phyloP scores from a whole-genome alignment of 2,113 vertebrate species.

The Myocastor coypus region DNA sequence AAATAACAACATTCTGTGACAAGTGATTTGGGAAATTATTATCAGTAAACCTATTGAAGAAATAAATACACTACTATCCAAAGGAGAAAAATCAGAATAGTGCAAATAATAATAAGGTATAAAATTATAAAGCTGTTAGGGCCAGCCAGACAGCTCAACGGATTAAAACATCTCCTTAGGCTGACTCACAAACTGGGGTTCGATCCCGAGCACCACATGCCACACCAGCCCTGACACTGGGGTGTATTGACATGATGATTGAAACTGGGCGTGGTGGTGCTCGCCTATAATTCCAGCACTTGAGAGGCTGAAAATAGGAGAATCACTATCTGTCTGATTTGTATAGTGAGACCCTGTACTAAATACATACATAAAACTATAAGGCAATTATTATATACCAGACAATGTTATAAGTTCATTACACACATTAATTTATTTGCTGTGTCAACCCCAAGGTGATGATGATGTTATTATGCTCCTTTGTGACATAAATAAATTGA shows the following conservation, averaged over 20 bases:
- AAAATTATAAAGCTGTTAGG: background rate
- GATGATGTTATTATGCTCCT: background rate
- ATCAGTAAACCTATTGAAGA: constrained; percentile 6
- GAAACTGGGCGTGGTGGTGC: too few relatives aligned
- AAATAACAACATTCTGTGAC: background rate
- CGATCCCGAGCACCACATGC: too few relatives aligned
- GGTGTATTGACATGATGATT: too few relatives aligned
- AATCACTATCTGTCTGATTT: too few relatives aligned
- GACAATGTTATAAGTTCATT: background rate
- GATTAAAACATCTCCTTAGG: too few relatives aligned
- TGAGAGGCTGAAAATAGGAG: too few relatives aligned
- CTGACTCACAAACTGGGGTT: too few relatives aligned
- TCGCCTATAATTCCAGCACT: too few relatives aligned
- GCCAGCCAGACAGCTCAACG: too few relatives aligned
- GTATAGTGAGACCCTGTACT: too few relatives aligned
- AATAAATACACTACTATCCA: background rate
- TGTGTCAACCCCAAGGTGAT: background rate
- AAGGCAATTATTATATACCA: background rate
- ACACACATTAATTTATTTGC: background rate
- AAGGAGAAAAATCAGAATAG: background rate
- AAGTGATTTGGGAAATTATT: constrained; percentile 11
- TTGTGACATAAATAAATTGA: background rate
- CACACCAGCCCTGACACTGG: too few relatives aligned
- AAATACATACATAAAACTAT: background rate
- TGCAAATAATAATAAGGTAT: background rate